Evolutionary conservation across 2,888 invertebrate genomes (phyloP).

Genomic region (Hermodice carunculata): DNA sequence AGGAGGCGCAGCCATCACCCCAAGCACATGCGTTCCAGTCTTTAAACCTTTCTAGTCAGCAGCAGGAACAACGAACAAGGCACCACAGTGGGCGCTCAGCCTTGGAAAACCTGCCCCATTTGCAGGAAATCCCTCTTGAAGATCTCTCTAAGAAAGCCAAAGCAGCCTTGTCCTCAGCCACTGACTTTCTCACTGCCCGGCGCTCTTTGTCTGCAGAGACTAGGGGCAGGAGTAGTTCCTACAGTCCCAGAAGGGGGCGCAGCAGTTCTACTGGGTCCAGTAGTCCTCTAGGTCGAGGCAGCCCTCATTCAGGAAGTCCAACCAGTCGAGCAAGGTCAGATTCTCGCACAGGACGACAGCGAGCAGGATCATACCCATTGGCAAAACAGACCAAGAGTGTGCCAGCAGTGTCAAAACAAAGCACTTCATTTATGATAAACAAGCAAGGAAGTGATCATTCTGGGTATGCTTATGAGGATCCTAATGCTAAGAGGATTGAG

Average conservation of each 20-base stretch:
- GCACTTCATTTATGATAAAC: no score
- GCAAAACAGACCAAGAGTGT: no score
- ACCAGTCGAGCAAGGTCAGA: background rate
- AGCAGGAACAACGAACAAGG: conserved; percentile 14
- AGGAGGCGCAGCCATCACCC: conserved; percentile 51
- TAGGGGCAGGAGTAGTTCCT: conserved; percentile 8
- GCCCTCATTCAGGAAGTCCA: background rate
- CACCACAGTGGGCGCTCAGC: conserved; percentile 4
- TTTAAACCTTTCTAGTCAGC: conserved; percentile 40
- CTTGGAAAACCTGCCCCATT: conserved; percentile 35
- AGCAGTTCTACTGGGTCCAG: background rate
- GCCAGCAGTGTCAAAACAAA: no score
- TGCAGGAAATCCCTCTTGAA: conserved; percentile 68
- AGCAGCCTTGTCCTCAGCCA: conserved; percentile 23
- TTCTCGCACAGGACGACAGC: background rate
- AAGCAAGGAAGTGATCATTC: no score
- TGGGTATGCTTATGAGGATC: no score
- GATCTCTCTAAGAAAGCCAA: conserved; percentile 58
- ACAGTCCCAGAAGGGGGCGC: conserved; percentile 3
- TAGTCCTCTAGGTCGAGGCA: background rate
- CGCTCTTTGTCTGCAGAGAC: background rate
- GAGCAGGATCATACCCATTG: background rate
- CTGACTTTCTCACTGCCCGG: background rate
- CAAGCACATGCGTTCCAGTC: conserved; percentile 61
- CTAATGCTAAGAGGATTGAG: background rate